Conservation (phyloP, 2,797 vertebrate genomes). For the Malurus splendens region DNA sequence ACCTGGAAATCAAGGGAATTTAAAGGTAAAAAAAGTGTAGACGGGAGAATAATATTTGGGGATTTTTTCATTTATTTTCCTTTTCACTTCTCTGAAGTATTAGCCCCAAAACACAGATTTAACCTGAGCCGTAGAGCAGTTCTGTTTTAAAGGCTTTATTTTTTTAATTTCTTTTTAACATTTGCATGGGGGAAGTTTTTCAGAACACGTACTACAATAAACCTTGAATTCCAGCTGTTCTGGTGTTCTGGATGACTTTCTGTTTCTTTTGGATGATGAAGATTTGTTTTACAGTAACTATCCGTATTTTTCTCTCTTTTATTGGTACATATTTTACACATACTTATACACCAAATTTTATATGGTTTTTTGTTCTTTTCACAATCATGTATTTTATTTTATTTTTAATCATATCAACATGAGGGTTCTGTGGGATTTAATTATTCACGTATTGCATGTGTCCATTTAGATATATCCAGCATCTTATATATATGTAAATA, state of each 20-base stretch:
- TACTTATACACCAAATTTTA: slow-evolving; percentile 28
- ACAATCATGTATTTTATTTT: slow-evolving; percentile 7
- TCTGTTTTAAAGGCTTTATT: slow-evolving; percentile 4
- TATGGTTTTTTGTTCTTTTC: slow-evolving; percentile 23
- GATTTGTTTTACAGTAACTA: slow-evolving; percentile 47
- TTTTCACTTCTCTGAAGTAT: neutral
- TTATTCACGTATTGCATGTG: slow-evolving; percentile 28
- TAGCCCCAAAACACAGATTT: neutral
- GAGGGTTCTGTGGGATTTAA: slow-evolving; percentile 25
- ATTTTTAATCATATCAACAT: neutral
- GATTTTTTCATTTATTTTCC: neutral
- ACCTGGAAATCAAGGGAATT: slow-evolving; percentile 5
- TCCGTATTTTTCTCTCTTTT: slow-evolving; percentile 40
- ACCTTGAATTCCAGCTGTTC: slow-evolving; percentile 36
- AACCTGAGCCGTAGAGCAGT: neutral
- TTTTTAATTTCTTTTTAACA: slow-evolving; percentile 29
- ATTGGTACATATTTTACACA: slow-evolving; percentile 45
- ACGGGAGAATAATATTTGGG: neutral
- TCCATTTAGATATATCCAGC: slow-evolving; percentile 45
- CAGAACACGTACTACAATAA: slow-evolving; percentile 40
- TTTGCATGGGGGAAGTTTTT: slow-evolving; percentile 57
- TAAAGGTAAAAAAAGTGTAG: neutral
- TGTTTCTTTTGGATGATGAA: slow-evolving; percentile 32
- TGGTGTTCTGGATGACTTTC: slow-evolving; percentile 54
- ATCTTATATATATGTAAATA: neutral